These are phyloP conservation scores for Acanthacorydalis orientalis DNA, from an alignment of 2,888 invertebrate species.

Conservation along the genomic window DNA sequence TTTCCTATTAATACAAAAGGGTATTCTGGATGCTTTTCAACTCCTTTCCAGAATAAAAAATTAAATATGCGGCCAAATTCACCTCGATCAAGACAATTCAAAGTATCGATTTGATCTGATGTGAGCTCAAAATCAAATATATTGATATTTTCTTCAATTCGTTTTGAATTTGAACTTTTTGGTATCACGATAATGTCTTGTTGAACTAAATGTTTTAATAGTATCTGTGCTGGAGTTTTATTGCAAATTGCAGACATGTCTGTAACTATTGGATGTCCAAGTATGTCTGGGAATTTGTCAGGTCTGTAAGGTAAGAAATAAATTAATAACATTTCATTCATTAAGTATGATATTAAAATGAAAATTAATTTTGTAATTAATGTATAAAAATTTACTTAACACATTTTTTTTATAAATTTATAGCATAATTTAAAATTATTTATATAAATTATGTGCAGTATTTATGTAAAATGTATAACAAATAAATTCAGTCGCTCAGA, in stretches of 20 bases:
- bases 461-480: too few species aligned
- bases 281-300: conserved; percentile 39
- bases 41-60: conserved; percentile 47
- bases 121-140: conserved; percentile 45
- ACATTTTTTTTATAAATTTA: too few species aligned
- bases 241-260: conserved; percentile 37
- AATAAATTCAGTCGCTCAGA: too few species aligned
- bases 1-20: conserved; percentile 29
- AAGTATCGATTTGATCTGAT: conserved; percentile 31
- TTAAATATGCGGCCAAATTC: conserved; percentile 48
- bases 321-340: background rate
- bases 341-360: too few species aligned
- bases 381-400: too few species aligned
- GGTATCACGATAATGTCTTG: conserved; percentile 56
- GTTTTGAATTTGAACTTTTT: conserved; percentile 52
- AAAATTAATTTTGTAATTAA: too few species aligned
- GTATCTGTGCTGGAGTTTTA: conserved; percentile 51
- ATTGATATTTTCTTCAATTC: conserved; percentile 52
- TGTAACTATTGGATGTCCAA: conserved; percentile 39
- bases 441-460: too few species aligned
- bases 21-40: conserved; percentile 52
- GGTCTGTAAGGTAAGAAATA: conserved; percentile 24
- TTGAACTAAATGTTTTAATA: conserved; percentile 51
- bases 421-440: too few species aligned
- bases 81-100: conserved; percentile 42